phyloP scores from a whole-genome alignment of 2,797 vertebrate genomes.

The Bradypodion pumilum region DNA sequence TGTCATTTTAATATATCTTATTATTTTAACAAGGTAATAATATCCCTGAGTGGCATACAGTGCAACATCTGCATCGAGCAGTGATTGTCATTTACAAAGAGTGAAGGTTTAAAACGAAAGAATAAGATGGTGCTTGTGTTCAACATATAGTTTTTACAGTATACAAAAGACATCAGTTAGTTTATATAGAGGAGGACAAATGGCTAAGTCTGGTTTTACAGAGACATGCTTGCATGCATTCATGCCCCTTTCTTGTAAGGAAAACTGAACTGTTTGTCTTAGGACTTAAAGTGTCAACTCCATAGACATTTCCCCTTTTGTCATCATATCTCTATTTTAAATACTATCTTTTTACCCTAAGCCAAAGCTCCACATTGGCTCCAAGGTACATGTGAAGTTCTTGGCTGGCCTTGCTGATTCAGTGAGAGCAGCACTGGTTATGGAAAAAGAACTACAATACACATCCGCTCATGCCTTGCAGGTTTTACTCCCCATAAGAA shows the following conservation, averaged over 20 bases:
- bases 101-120: constrained; percentile 67
- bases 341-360: not conserved
- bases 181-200: constrained; percentile 51
- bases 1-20: constrained; percentile 69
- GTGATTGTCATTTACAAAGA: constrained; percentile 94
- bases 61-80: constrained; percentile 84
- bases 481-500: not conserved
- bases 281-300: constrained; percentile 41
- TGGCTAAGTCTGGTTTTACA: constrained; percentile 6
- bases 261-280: constrained; percentile 47
- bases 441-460: not conserved
- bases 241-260: constrained; percentile 6
- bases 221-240: not conserved
- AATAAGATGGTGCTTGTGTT: constrained; percentile 34
- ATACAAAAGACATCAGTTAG: constrained; percentile 31
- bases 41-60: constrained; percentile 96
- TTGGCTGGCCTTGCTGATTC: not conserved
- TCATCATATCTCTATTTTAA: not conserved
- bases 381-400: not conserved
- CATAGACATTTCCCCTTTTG: constrained; percentile 1
- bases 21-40: constrained; percentile 82
- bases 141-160: constrained; percentile 31
- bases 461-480: not conserved
- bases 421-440: not conserved
- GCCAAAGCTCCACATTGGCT: not conserved